These are phyloP conservation scores for Barnardius zonarius DNA, from an alignment of 2,113 vertebrate genomes.

Conservation along the genomic window DNA sequence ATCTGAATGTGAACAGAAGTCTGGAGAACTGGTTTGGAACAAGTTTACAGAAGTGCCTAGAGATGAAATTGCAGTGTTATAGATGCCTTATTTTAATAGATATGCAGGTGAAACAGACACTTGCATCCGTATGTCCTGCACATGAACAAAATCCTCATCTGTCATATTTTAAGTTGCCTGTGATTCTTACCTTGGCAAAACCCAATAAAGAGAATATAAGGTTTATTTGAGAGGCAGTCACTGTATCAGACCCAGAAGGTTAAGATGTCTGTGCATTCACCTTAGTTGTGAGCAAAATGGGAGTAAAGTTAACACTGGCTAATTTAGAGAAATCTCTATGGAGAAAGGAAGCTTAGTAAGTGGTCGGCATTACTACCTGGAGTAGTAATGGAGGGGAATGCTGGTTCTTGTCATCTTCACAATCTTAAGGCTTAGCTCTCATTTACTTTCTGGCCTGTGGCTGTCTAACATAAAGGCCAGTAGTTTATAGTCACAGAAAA, in stretches of 20 bases:
- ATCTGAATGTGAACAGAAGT: background rate
- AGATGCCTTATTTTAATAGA: background rate
- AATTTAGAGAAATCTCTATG: background rate
- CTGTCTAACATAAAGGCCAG: background rate
- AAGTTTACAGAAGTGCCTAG: background rate
- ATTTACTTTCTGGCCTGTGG: background rate
- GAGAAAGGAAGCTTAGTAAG: background rate
- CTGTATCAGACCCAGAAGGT: background rate
- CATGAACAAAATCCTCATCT: background rate
- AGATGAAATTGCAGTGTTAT: background rate
- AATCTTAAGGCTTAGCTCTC: background rate
- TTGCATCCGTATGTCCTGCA: background rate
- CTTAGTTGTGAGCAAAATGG: background rate
- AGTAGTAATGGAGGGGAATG: background rate
- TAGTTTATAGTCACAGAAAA: constrained; percentile 25
- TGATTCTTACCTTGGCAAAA: background rate
- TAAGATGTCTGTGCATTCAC: background rate
- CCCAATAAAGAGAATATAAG: background rate
- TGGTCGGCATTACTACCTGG: background rate
- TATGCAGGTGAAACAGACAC: background rate
- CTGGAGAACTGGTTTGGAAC: background rate
- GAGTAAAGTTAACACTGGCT: background rate
- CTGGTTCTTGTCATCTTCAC: background rate
- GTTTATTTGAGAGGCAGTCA: background rate
- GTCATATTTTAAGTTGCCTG: background rate